Conservation (phyloP, 2,113 vertebrate genomes). For the Echinops telfairi region DNA sequence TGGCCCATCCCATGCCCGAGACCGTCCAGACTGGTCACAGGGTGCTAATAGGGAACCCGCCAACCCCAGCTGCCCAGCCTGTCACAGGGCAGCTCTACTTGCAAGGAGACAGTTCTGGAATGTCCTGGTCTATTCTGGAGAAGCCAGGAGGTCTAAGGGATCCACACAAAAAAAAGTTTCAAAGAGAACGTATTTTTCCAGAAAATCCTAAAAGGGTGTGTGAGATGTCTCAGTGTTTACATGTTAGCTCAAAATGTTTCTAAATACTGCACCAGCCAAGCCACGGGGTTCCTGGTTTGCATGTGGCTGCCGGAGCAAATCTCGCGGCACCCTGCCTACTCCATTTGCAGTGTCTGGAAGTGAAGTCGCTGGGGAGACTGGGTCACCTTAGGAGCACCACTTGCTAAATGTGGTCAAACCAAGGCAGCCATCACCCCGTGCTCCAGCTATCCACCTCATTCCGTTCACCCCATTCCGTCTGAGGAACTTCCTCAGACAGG, state of each 20-base stretch:
- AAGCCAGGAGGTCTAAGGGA: background rate
- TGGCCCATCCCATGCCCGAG: background rate
- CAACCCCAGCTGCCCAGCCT: no score
- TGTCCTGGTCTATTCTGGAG: background rate
- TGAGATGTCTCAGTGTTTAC: background rate
- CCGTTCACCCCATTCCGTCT: no score
- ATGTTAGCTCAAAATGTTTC: background rate
- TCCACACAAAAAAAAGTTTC: background rate
- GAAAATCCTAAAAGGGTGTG: background rate
- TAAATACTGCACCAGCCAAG: background rate
- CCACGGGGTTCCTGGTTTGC: background rate
- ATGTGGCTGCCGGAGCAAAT: no score
- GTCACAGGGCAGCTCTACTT: background rate
- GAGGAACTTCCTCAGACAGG: no score
- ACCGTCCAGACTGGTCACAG: background rate
- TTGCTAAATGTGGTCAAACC: background rate
- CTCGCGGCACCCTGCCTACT: background rate
- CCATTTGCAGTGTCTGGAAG: background rate
- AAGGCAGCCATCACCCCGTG: background rate
- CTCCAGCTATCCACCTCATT: no score
- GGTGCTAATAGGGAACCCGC: accelerated
- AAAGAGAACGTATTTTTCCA: no score
- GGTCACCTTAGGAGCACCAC: background rate
- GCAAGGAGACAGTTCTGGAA: background rate
- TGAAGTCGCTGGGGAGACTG: no score